Percentiles rank a stretch among this genome's conserved stretches.
phyloP scores from a whole-genome alignment of 1,140 invertebrate species.

The Rhynchophorus ferrugineus region DNA sequence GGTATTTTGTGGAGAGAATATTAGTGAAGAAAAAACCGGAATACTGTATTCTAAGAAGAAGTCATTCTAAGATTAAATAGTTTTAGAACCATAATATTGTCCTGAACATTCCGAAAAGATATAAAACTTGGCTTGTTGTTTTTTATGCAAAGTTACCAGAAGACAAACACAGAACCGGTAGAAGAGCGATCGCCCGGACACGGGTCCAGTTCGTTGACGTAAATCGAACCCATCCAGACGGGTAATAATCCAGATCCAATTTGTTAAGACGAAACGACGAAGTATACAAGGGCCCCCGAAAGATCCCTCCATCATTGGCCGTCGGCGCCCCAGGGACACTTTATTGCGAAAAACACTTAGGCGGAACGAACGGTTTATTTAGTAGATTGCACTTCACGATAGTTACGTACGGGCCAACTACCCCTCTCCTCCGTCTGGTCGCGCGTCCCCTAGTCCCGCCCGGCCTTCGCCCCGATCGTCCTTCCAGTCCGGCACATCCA shows the following conservation, averaged over 20 bases:
- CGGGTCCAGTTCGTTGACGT: background rate
- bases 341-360: constrained; percentile 39
- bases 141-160: no score
- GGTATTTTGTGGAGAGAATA: no score
- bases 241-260: constrained; percentile 15
- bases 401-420: constrained; percentile 23
- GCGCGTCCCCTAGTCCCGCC: background rate
- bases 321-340: constrained; percentile 27
- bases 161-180: no score
- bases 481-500: constrained; percentile 12
- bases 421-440: background rate
- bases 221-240: constrained; percentile 8
- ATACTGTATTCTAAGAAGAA: no score
- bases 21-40: no score
- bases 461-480: constrained; percentile 15
- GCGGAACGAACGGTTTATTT: constrained; percentile 32
- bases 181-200: no score
- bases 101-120: no score
- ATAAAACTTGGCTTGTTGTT: no score
- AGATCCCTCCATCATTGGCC: constrained; percentile 14
- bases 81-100: no score
- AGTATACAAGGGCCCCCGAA: background rate
- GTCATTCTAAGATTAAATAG: no score
- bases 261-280: constrained; percentile 15
- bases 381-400: constrained; percentile 35